These are phyloP conservation scores for Notamacropus eugenii DNA, from an alignment of 2,797 vertebrate species.

Conservation along the genomic window DNA sequence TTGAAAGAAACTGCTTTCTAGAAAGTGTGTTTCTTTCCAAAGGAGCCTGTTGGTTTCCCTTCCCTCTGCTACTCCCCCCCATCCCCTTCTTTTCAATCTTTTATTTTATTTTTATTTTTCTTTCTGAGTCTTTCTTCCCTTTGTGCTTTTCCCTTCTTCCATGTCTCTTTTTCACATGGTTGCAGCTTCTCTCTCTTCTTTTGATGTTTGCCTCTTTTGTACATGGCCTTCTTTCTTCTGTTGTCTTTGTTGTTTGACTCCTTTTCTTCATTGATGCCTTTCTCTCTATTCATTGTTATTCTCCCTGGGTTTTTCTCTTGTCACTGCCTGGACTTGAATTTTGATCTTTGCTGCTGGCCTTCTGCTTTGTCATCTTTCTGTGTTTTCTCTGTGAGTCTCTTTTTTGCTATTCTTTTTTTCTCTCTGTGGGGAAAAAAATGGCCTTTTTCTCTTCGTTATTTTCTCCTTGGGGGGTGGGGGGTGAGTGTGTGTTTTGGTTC, in stretches of 20 bases:
- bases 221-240: neutral
- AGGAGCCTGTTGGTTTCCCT: conserved; percentile 12
- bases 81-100: conserved; percentile 46
- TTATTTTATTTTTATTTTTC: conserved; percentile 68
- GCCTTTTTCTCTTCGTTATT: neutral
- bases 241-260: conserved; percentile 69
- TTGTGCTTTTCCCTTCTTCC: conserved; percentile 28
- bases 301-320: conserved; percentile 59
- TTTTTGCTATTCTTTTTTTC: conserved; percentile 28
- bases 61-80: neutral
- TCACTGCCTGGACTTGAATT: conserved; percentile 51
- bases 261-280: neutral
- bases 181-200: conserved; percentile 13
- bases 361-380: neutral
- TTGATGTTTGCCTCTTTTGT: conserved; percentile 41
- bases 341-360: conserved; percentile 56
- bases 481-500: conserved; percentile 27
- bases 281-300: conserved; percentile 63
- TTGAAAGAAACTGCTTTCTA: conserved; percentile 53
- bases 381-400: conserved; percentile 38
- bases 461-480: conserved; percentile 24
- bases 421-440: conserved; percentile 48
- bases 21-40: neutral
- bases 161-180: conserved; percentile 54
- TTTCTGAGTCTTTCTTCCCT: conserved; percentile 47